A percentile compares a stretch with the other conserved stretches of the same genome.
Evolutionary conservation across 2,888 invertebrate genomes (phyloP).

Genomic region (Nomada ruficornis): DNA sequence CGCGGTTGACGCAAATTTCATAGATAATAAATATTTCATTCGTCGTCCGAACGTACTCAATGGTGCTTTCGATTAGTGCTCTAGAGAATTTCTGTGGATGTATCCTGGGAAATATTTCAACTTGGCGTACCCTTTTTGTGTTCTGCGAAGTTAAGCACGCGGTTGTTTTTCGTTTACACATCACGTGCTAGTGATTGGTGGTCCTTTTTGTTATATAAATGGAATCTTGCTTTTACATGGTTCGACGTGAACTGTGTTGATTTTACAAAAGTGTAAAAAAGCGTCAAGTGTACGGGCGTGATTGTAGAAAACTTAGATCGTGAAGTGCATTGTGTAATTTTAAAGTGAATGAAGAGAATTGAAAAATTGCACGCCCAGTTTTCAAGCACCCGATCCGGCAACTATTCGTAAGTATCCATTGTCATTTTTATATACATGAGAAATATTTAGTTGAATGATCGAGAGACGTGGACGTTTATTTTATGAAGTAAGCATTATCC

Average conservation of each 20-base stretch:
- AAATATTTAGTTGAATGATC: not conserved
- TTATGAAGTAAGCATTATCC: not conserved
- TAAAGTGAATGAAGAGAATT: conserved; percentile 16
- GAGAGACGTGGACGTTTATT: conserved; percentile 45
- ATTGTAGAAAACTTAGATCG: not conserved
- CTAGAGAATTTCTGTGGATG: not conserved
- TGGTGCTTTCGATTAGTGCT: conserved; percentile 15
- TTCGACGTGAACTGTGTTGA: not conserved
- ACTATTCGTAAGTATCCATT: conserved; percentile 22
- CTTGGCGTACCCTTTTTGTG: not conserved
- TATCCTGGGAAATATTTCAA: not conserved
- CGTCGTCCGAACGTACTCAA: not conserved
- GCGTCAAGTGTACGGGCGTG: not conserved
- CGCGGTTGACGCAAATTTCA: not conserved
- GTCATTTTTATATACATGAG: not conserved
- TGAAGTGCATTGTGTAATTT: conserved; percentile 12
- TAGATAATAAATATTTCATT: not conserved
- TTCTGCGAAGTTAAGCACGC: not conserved
- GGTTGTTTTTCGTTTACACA: not conserved
- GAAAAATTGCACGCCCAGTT: not conserved
- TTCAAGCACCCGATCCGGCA: not conserved
- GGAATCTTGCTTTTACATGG: not conserved
- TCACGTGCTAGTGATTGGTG: conserved; percentile 6
- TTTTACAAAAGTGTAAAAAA: not conserved
- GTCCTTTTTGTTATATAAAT: not conserved